phyloP scores from a whole-genome alignment of 1,140 invertebrate species.

The Drosophila parvula region DNA sequence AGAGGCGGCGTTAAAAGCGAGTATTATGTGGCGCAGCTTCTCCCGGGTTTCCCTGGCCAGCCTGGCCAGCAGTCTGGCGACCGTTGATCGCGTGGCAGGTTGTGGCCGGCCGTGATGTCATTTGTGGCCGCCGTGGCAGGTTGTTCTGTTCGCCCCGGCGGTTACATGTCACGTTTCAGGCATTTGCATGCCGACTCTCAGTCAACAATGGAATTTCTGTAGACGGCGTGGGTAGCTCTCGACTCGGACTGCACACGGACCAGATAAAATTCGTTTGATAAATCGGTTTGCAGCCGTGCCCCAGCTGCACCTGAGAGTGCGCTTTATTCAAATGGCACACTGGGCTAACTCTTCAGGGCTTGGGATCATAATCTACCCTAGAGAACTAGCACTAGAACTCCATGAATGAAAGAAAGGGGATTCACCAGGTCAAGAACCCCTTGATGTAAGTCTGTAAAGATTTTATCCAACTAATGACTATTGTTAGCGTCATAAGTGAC shows the following conservation, averaged over 20 bases:
- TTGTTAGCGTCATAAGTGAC: constrained; percentile 12
- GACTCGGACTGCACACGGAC: constrained; percentile 17
- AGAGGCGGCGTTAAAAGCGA: constrained; percentile 47
- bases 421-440: constrained; percentile 23
- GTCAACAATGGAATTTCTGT: constrained; percentile 63
- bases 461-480: constrained; percentile 13
- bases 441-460: background rate
- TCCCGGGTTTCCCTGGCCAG: background rate
- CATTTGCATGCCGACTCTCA: constrained; percentile 64
- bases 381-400: background rate
- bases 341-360: constrained; percentile 30
- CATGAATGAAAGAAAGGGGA: background rate
- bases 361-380: background rate
- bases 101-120: constrained; percentile 40
- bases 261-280: constrained; percentile 50
- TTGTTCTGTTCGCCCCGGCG: constrained; percentile 30
- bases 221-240: constrained; percentile 53
- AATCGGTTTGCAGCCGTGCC: constrained; percentile 63
- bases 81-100: constrained; percentile 38
- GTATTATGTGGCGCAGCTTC: constrained; percentile 14
- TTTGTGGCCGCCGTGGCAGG: constrained; percentile 41
- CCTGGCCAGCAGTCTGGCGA: background rate
- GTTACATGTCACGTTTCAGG: constrained; percentile 74
- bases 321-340: constrained; percentile 65
- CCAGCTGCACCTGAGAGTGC: constrained; percentile 66